Base-by-base conservation (phyloP, 2,888 invertebrate species). In the Thera obeliscata region DNA sequence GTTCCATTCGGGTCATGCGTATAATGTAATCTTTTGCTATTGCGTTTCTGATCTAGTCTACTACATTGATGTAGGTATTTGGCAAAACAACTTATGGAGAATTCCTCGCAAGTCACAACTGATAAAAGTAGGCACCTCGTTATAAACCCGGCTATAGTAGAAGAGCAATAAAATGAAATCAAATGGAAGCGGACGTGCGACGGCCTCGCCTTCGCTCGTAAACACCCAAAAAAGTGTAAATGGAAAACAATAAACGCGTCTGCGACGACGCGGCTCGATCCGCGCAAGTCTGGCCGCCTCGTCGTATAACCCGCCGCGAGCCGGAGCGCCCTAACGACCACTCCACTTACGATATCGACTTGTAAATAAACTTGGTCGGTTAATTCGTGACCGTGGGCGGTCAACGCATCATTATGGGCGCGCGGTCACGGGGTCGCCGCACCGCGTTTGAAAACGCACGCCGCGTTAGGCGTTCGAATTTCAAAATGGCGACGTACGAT, bases 381-480 rank as follows among this genome's bases (percentile, higher is more conserved):
- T 85, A 81, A 81, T 77, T 79, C 80, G 79, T 85, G 89, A 81
- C 89, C 89, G 90, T 90, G 90, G 91, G 90, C 90, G 92, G 91
- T 87, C 89, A 88, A 78, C 85, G 86, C 87, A 89, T 90, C 89
- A 88, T 87, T 90, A 90, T 90, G 91, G 87, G 86, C 84, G 89
- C 83, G 85, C 89, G 90, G 89, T 90, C 91, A 89, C 84, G 86
- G 88, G 92, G 92, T 91, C 91, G 88, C 83, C 89, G 90, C 85
- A 85, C 87, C 81, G 78, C 72, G 80, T 78, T 65, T 56, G n/a
- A 59, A 83, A 85, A 84, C 84, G 81, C 84, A 79, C 79, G 79
- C 81, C 79, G 74, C 67, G 58, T 62, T 65, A 72, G 72, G 73
- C 69, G 80, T 79, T 85, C 70, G 74, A 78, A 81, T 82, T 81